Base-by-base conservation (phyloP, 2,888 invertebrate genomes). In the Timema cristinae region DNA sequence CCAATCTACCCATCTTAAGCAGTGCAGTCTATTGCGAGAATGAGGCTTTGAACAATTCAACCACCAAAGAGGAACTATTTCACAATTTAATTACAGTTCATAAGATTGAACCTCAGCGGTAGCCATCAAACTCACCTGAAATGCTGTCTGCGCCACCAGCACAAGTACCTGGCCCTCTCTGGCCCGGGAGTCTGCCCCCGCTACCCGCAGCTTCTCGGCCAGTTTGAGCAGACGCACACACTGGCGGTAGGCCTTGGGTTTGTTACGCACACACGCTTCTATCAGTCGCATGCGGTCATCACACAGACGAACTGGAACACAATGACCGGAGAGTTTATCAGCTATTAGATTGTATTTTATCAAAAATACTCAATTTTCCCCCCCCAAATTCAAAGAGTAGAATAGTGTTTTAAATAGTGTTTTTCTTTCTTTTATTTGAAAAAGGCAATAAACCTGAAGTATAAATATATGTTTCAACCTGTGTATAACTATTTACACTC, bases 201-300 rank as follows among this genome's bases (percentile, higher is more conserved):
- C 85, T 15, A 91, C 84, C 68, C 87, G 82, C 75, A 92, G 80
- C 77, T 90, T 81, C 72, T 86, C 83, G 0, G 90, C 90, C 50
- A 92, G 81, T 74, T 87, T 86, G 66, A 91, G 80, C 68, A 92
- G 81, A 80, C 86, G 86, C 73, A 89, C 87, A 73, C 86, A 85
- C 73, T 87, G 88, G 78, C 87, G 84, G 78, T 89, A 91, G 16
- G 88, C 88, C 73, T 83, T 85, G 9, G 83, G 81, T 63, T 86
- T 86, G 69, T 82, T 82, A 72, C 84, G 82, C 72, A 92, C 80
- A 76, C 90, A 90, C 48, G 86, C 84, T 77, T 88, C 85, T 16
- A 92, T 86, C 48, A 92, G 80, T 9, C 83, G 82, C 79, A 91
- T 80, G 76, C 85, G 85, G 74, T 90, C 86, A 74, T 87, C 85